phyloP scores from a whole-genome alignment of 1,140 invertebrate species.

The Dinoponera quadriceps region DNA sequence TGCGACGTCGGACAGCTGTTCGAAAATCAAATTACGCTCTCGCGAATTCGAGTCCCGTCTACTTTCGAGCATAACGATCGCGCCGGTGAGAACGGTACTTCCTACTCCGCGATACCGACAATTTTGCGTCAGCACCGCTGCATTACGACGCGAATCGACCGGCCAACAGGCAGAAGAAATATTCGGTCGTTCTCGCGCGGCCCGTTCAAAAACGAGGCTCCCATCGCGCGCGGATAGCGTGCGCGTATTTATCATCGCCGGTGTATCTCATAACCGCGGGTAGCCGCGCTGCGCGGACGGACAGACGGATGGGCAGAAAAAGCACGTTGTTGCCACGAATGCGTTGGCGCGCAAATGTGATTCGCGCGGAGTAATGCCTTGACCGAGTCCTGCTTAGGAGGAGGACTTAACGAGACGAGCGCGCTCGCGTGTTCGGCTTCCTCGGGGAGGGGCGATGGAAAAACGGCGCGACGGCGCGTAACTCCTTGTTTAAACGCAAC shows the following conservation, averaged over 20 bases:
- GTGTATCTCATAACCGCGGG: not conserved
- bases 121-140: slow-evolving; percentile 5
- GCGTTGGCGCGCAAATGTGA: not conserved
- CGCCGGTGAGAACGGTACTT: slow-evolving; percentile 1
- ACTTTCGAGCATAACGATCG: not conserved
- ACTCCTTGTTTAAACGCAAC: slow-evolving; percentile 74
- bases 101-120: not conserved
- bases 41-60: slow-evolving; percentile 6
- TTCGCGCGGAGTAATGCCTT: slow-evolving; percentile 16
- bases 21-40: slow-evolving; percentile 32
- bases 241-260: not conserved
- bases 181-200: not conserved
- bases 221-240: not conserved
- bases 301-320: not conserved
- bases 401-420: slow-evolving; percentile 18
- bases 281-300: no score
- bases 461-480: slow-evolving; percentile 66
- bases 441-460: slow-evolving; percentile 61
- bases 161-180: not conserved
- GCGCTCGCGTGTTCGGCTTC: slow-evolving; percentile 15
- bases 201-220: not conserved
- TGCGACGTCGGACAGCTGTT: slow-evolving; percentile 43
- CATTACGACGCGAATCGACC: not conserved
- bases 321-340: not conserved
- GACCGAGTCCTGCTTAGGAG: slow-evolving; percentile 23